Percentiles rank a stretch among this genome's conserved stretches.
These are phyloP conservation scores for Porites australiensis DNA, from an alignment of 64 coral and sea anemone species.

Conservation along the genomic window DNA sequence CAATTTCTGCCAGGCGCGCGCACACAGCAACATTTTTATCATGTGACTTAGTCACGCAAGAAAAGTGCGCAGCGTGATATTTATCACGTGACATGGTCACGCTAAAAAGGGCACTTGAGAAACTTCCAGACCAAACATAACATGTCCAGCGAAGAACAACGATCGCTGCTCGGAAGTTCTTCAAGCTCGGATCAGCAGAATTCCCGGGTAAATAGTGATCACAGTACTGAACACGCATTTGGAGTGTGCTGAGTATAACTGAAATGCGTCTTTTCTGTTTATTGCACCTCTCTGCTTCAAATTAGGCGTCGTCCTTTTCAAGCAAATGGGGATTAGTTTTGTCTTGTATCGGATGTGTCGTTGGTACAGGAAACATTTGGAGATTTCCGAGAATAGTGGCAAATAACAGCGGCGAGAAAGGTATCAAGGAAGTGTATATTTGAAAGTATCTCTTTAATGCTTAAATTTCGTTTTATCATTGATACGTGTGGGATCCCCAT, in stretches of 20 bases:
- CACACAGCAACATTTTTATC: neutral
- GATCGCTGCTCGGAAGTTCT: neutral
- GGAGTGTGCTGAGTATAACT: too few relatives aligned
- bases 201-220: neutral
- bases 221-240: too few relatives aligned
- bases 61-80: too few relatives aligned
- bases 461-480: neutral
- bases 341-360: constrained; percentile 83
- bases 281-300: neutral
- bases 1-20: neutral
- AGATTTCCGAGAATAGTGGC: constrained; percentile 90
- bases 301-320: neutral
- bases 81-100: too few relatives aligned
- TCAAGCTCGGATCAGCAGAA: neutral
- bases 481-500: too few relatives aligned
- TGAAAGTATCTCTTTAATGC: neutral
- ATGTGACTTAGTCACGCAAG: too few relatives aligned
- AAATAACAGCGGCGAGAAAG: constrained; percentile 82
- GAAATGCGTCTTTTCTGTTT: neutral
- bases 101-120: too few relatives aligned
- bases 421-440: neutral
- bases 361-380: constrained; percentile 93
- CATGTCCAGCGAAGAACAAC: neutral
- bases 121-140: neutral
- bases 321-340: constrained; percentile 79